Conservation (phyloP, 2,113 vertebrate genomes). For the Seriola rivoliana region DNA sequence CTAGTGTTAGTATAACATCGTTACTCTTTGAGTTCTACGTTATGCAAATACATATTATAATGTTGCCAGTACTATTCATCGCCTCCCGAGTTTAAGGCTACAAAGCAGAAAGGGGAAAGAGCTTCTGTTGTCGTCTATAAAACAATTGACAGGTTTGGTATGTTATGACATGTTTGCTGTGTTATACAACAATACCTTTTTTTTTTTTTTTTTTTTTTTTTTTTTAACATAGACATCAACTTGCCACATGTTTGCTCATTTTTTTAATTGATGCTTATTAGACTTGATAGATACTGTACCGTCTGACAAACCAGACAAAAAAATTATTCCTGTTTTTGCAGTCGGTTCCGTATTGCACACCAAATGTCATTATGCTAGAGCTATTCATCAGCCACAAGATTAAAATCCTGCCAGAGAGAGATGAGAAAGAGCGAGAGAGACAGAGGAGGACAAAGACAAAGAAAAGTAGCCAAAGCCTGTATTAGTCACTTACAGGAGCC, state of each 20-base stretch:
- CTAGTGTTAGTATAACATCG: not conserved
- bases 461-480: conserved; percentile 42
- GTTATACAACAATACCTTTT: not conserved
- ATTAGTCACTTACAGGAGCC: conserved; percentile 34
- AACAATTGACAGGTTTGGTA: not conserved
- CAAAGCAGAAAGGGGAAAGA: not conserved
- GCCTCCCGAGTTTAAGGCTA: not conserved
- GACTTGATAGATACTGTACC: not conserved
- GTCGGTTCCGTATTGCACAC: conserved; percentile 4
- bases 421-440: conserved; percentile 19
- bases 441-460: conserved; percentile 25
- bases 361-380: conserved; percentile 24
- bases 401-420: conserved; percentile 41
- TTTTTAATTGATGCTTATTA: not conserved
- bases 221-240: conserved; percentile 9
- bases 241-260: not conserved
- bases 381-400: conserved; percentile 41
- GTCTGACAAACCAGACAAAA: conserved; percentile 4
- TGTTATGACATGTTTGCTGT: not conserved
- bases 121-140: not conserved
- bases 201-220: conserved; percentile 2
- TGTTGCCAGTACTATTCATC: not conserved
- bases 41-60: conserved; percentile 2
- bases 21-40: not conserved
- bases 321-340: not conserved